These are phyloP conservation scores for Phymatocera aterrima DNA, from an alignment of 2,888 invertebrate genomes.

Conservation along the genomic window DNA sequence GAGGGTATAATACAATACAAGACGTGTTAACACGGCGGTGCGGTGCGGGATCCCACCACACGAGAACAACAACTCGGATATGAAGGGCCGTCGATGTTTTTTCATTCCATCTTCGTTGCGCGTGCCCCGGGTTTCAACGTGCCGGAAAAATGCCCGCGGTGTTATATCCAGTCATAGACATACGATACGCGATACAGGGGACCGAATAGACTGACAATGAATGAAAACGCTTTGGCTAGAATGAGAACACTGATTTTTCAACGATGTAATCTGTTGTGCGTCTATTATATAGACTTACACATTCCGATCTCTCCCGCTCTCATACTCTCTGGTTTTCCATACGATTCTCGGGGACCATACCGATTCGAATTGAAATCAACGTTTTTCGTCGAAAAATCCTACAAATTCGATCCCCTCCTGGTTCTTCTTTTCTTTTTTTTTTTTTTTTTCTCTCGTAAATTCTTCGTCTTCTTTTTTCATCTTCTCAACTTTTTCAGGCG, in stretches of 20 bases:
- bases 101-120: not conserved
- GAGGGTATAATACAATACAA: conserved; percentile 37
- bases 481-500: too few relatives aligned
- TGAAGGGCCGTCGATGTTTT: conserved; percentile 12
- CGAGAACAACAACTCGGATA: conserved; percentile 29
- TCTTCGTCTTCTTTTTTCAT: too few relatives aligned
- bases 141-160: not conserved
- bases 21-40: conserved; percentile 41
- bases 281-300: not conserved
- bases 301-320: not conserved
- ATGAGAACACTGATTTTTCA: conserved; percentile 33
- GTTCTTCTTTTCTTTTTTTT: too few relatives aligned
- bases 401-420: too few relatives aligned
- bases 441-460: too few relatives aligned
- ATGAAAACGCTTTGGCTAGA: conserved; percentile 35
- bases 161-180: too few relatives aligned
- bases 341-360: too few relatives aligned
- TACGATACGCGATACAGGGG: not conserved
- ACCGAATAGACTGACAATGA: conserved; percentile 21
- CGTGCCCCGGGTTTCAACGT: not conserved
- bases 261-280: not conserved
- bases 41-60: conserved; percentile 40
- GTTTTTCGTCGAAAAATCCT: too few relatives aligned
- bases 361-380: too few relatives aligned
- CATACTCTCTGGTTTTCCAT: too few relatives aligned